Conservation (phyloP, 2,113 vertebrate species). For the Eptatretus burgeri region DNA sequence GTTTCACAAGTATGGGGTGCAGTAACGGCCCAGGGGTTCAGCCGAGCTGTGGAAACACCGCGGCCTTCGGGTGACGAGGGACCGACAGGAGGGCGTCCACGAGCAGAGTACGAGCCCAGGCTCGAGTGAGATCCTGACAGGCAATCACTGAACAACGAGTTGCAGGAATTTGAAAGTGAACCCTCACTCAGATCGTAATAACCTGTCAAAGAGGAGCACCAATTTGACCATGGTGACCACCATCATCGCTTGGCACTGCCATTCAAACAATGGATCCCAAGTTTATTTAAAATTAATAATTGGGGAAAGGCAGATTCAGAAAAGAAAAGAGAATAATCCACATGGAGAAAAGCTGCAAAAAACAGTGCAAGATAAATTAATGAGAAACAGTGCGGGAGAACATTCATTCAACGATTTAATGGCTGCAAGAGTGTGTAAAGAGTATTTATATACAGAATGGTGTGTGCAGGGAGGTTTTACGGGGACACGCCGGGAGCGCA, state of each 20-base stretch:
- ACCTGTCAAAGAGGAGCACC: conserved; percentile 19
- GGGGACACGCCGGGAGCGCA: too few relatives aligned
- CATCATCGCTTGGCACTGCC: not conserved
- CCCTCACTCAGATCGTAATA: conserved; percentile 87
- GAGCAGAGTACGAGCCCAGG: conserved; percentile 41
- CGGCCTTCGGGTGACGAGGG: not conserved
- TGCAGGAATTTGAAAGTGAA: conserved; percentile 80
- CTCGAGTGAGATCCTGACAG: conserved; percentile 63
- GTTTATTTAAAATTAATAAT: not conserved
- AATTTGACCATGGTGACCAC: conserved; percentile 3
- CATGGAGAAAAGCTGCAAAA: conserved; percentile 13
- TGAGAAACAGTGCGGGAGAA: not conserved
- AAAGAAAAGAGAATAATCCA: conserved; percentile 11
- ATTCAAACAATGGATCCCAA: conserved; percentile 11
- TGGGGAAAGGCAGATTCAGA: too few relatives aligned
- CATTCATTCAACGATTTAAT: not conserved
- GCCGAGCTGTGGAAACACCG: not conserved
- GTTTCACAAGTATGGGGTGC: not conserved
- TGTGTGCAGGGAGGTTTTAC: too few relatives aligned
- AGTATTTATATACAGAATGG: too few relatives aligned
- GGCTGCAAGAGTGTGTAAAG: not conserved
- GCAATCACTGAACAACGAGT: conserved; percentile 86
- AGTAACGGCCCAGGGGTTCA: not conserved
- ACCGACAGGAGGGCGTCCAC: not conserved
- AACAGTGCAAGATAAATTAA: too few relatives aligned